Evolutionary conservation across 92 coral and sea anemone genomes (phyloP), one percentile per base, ranked within the genome.

Genomic region (Zoanthus sansibaricus): DNA sequence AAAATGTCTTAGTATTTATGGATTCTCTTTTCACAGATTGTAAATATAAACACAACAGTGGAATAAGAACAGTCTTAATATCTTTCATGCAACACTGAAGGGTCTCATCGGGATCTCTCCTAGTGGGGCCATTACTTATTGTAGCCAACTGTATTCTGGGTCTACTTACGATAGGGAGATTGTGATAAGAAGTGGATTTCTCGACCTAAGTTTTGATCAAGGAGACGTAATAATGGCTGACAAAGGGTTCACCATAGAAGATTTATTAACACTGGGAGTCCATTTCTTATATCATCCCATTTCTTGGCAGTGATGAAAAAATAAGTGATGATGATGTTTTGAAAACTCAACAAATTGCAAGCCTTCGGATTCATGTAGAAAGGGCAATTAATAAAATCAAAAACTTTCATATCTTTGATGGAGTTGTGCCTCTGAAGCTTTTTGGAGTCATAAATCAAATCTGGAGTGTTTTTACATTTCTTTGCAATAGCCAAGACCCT

Each of bases 71-170:
- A 25, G 25, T 25, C 25, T 25, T 25, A 25, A 25, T 25, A 25
- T 25, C 25, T 25, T 25, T 25, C 25, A 25, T 25, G 25, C 25
- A 25, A 25, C 25, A 71, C 11, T 71, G 75, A 71, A 71, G 47
- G 75, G 75, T 32, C 75, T 71, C 47, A 44, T 71, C 9, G 75
- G 75, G 75, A 71, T 71, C 44, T 71, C 75, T 71, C 75, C 75
- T 25, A 44, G 75, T 31, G 75, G 75, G 48, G 75, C 75, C 14
- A 71, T 71, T 44, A 49, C 75, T 32, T 31, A 5, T 44, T 71
- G 44, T 33, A 31, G 75, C 75, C 48, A 71, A 44, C 48, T 71
- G 17, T 71, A 71, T 31, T 9, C 51, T 71, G 51, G 75, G 14
- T 71, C 46, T 71, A 32, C 11, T 44, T 71, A 49, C 44, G 75